These are phyloP conservation scores for Chelon labrosus DNA, from an alignment of 2,797 vertebrate genomes.

Conservation along the genomic window DNA sequence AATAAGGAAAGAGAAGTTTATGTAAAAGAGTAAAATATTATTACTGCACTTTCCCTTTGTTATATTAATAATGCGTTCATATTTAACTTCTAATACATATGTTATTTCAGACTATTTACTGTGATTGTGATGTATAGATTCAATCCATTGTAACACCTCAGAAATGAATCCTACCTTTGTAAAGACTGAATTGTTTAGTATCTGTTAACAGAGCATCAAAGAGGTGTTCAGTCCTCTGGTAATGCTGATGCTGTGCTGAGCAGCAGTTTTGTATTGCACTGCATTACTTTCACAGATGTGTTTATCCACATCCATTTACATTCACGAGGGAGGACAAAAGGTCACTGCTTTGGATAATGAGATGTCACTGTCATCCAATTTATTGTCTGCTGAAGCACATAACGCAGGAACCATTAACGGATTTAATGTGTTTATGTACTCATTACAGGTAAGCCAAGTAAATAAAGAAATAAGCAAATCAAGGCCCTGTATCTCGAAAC, in stretches of 20 bases:
- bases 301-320: slow-evolving; percentile 25
- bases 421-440: slow-evolving; percentile 55
- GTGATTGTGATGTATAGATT: not conserved
- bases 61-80: not conserved
- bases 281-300: slow-evolving; percentile 38
- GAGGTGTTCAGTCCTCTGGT: not conserved
- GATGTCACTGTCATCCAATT: slow-evolving; percentile 37
- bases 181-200: not conserved
- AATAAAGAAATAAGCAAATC: slow-evolving; percentile 19
- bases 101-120: no score
- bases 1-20: not conserved
- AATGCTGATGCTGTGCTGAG: not conserved
- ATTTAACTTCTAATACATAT: not conserved
- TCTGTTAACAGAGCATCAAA: not conserved
- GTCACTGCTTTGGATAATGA: slow-evolving; percentile 51
- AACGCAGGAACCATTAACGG: slow-evolving; percentile 40
- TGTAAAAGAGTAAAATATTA: not conserved
- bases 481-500: not conserved
- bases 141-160: not conserved
- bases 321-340: slow-evolving; percentile 30
- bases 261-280: not conserved
- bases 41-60: no score
- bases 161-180: not conserved
- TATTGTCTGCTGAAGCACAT: slow-evolving; percentile 33
- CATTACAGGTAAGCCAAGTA: slow-evolving; percentile 28